phyloP scores from a whole-genome alignment of 2,888 invertebrate species.

The Helobdella robusta region DNA sequence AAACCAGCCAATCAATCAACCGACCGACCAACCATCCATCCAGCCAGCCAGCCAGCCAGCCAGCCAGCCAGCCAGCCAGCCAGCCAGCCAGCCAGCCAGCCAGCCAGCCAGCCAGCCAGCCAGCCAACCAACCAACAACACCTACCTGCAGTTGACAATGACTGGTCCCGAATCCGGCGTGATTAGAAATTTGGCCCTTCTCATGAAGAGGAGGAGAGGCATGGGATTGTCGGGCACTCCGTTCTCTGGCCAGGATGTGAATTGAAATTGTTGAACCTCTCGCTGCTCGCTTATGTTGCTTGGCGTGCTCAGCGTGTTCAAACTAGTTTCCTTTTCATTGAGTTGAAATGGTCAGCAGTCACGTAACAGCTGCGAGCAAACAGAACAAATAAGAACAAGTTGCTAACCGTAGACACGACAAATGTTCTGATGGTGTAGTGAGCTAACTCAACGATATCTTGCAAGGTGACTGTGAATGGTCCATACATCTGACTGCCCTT shows the following conservation, averaged over 20 bases:
- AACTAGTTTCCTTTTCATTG: too few relatives aligned
- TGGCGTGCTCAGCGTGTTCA: too few relatives aligned
- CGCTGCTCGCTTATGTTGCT: conserved; percentile 55
- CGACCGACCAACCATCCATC: too few relatives aligned
- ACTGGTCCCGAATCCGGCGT: conserved; percentile 85
- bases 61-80: too few relatives aligned
- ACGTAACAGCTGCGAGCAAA: too few relatives aligned
- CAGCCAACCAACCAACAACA: neutral
- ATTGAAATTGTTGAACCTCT: conserved; percentile 91
- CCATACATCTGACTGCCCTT: conserved; percentile 26
- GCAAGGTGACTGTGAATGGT: conserved; percentile 12
- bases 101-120: too few relatives aligned
- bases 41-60: too few relatives aligned
- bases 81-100: too few relatives aligned
- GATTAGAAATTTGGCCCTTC: conserved; percentile 65
- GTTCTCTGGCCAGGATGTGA: conserved; percentile 99
- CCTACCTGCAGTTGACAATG: conserved; percentile 72
- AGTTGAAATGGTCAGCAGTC: too few relatives aligned
- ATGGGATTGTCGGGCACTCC: conserved; percentile 96
- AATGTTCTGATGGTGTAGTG: conserved; percentile 27
- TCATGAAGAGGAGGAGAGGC: conserved; percentile 89
- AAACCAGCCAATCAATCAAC: too few relatives aligned
- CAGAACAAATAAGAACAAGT: neutral
- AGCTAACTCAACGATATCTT: conserved; percentile 8
- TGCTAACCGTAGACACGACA: conserved; percentile 19